phyloP scores from a whole-genome alignment of 1,140 invertebrate genomes.

The Drosophila ficusphila region DNA sequence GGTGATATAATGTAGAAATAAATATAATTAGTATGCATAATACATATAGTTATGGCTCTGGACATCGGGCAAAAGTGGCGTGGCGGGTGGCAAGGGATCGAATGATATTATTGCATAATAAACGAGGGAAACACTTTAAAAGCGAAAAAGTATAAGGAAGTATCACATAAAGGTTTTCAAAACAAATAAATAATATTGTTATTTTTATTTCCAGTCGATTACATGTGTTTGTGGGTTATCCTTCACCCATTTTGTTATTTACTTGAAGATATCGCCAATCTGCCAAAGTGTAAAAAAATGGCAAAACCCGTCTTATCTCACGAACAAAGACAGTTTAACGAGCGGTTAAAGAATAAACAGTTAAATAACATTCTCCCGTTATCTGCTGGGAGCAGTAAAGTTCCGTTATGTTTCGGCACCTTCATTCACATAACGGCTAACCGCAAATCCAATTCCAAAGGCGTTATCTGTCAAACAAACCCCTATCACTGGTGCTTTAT shows the following conservation, averaged over 20 bases:
- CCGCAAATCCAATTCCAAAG: conserved; percentile 14
- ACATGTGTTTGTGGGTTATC: too few relatives aligned
- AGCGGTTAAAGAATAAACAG: conserved; percentile 18
- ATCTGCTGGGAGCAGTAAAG: conserved; percentile 5
- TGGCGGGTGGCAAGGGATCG: not conserved
- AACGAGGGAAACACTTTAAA: conserved; percentile 9
- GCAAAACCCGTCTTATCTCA: not conserved
- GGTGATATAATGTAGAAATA: conserved; percentile 46
- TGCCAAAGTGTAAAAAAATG: not conserved
- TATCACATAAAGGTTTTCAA: too few relatives aligned
- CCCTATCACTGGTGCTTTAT: conserved; percentile 23
- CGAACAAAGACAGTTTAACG: not conserved
- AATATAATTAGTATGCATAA: conserved; percentile 61
- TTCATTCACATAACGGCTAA: conserved; percentile 33
- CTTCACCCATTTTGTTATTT: not conserved
- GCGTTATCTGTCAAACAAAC: conserved; percentile 30
- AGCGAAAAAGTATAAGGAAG: not conserved
- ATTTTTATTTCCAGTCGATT: too few relatives aligned
- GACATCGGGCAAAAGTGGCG: not conserved
- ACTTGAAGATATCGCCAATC: conserved; percentile 1
- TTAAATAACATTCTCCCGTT: conserved; percentile 22
- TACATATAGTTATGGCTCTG: conserved; percentile 23
- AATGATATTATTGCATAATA: conserved; percentile 19
- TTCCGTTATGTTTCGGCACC: conserved; percentile 20
- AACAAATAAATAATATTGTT: too few relatives aligned